Evolutionary conservation across 1,140 invertebrate genomes (phyloP).

Genomic region (Muscidifurax raptorellus): DNA sequence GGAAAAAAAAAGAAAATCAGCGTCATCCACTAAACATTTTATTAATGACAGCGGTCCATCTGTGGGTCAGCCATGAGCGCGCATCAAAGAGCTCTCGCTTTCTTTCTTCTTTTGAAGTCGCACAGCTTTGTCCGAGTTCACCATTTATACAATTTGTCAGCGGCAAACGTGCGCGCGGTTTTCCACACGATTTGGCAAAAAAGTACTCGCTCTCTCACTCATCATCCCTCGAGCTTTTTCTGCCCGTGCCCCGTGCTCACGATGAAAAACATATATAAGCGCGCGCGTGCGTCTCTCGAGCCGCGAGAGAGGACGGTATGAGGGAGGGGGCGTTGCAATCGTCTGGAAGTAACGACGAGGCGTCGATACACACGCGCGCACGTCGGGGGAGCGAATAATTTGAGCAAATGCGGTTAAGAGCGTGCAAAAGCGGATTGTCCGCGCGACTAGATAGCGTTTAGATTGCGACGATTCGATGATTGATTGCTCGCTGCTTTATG

Average conservation of each 20-base stretch:
- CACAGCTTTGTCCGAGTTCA: slow-evolving; percentile 58
- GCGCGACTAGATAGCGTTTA: too few relatives aligned
- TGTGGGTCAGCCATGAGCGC: background rate
- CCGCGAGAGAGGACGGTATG: slow-evolving; percentile 27
- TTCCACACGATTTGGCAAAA: slow-evolving; percentile 75
- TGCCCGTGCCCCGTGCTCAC: background rate
- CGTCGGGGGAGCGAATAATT: background rate
- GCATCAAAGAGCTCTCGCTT: too few relatives aligned
- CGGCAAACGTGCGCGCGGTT: slow-evolving; percentile 63
- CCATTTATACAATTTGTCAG: slow-evolving; percentile 75
- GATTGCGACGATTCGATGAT: too few relatives aligned
- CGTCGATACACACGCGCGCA: slow-evolving; percentile 58
- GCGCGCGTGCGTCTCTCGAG: slow-evolving; percentile 23
- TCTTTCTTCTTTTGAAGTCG: slow-evolving; percentile 21
- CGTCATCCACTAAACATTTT: background rate
- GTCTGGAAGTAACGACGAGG: slow-evolving; percentile 65
- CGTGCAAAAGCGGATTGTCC: too few relatives aligned
- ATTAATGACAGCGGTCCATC: background rate
- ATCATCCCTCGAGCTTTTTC: slow-evolving; percentile 37
- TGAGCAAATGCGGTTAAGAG: background rate
- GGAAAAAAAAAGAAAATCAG: background rate
- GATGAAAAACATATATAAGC: slow-evolving; percentile 20
- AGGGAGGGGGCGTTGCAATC: slow-evolving; percentile 63
- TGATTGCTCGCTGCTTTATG: too few relatives aligned
- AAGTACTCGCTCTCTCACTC: slow-evolving; percentile 59